These are phyloP conservation scores for Spilosoma lubricipeda DNA, from an alignment of 2,888 invertebrate species.

Conservation along the genomic window DNA sequence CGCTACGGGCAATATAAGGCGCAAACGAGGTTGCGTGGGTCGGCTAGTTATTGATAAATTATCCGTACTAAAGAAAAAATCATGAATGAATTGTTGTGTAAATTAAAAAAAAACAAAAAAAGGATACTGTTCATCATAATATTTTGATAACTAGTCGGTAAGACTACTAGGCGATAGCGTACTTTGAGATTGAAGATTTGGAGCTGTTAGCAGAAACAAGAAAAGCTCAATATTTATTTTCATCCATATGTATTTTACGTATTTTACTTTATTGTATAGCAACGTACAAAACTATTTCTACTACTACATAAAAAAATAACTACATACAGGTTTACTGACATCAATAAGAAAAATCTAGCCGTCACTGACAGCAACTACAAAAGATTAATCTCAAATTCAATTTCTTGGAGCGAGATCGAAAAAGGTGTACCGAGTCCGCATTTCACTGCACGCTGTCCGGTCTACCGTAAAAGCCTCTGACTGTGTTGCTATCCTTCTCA, in stretches of 20 bases:
- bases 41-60: too few species aligned
- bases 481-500: conserved; percentile 70
- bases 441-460: conserved; percentile 83
- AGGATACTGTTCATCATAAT: too few species aligned
- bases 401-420: conserved; percentile 84
- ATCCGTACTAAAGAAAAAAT: not conserved
- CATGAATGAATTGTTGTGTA: not conserved
- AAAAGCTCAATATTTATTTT: too few species aligned
- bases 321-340: conserved; percentile 54
- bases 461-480: conserved; percentile 86
- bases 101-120: not conserved
- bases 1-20: too few species aligned
- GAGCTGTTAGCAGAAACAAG: too few species aligned
- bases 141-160: too few species aligned
- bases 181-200: too few species aligned
- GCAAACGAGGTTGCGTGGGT: too few species aligned
- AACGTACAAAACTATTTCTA: conserved; percentile 47
- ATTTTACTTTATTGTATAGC: conserved; percentile 14
- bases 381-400: conserved; percentile 85
- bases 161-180: too few species aligned
- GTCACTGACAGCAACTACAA: conserved; percentile 74
- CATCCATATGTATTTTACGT: not conserved
- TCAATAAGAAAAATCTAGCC: conserved; percentile 61
- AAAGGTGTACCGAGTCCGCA: conserved; percentile 81
- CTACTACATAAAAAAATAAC: conserved; percentile 46